Evolutionary conservation across 2,113 vertebrate genomes (phyloP), one percentile per base, ranked within the genome.

Genomic region (Herpetotheres cachinnans): DNA sequence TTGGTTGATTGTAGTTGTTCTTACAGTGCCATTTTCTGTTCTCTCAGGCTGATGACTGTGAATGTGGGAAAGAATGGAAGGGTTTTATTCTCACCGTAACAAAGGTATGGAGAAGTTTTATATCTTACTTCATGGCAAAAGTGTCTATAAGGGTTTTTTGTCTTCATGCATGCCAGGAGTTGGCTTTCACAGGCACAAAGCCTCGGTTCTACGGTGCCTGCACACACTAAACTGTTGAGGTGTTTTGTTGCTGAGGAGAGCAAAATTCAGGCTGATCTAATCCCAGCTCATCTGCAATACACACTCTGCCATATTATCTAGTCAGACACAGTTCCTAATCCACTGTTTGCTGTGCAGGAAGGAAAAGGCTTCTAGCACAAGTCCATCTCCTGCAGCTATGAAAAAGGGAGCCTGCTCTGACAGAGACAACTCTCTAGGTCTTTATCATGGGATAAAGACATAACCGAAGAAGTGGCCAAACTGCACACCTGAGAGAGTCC

Each of bases 41-140:
- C 70, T 72, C 77, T 81, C 86, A 99, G 99, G 97, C 98, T 77
- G 97, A 98, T 79, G 98, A 97, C 71, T 84, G 90, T 49, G 98
- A 98, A 91, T 89, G 63, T 80, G 98, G 96, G 59, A 98, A 98
- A 87, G 98, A 98, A 93, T 99, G 99, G 99, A 98, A 97, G 89
- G 96, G 97, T 8, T 99, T 98, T 94, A 98, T 99, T 96, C 94
- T 98, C 85, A 99, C 99, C 1, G 96, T 99, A 66, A 97, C 97
- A 74, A 96, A 98, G 93, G 99, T 99, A 98, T 79, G 97, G 73
- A 86, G 40, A 46, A 65, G 27, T 63, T 84, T 71, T 42, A 3
- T 40, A 29, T 40, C 59, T 85, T 30, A 26, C 29, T 61, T 62
- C 16, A 21, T 47, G 44, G 76, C 30, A 40, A n/a, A 62, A 80